Evolutionary conservation across 1,140 invertebrate species (phyloP).

Genomic region (Drosophila biarmipes): DNA sequence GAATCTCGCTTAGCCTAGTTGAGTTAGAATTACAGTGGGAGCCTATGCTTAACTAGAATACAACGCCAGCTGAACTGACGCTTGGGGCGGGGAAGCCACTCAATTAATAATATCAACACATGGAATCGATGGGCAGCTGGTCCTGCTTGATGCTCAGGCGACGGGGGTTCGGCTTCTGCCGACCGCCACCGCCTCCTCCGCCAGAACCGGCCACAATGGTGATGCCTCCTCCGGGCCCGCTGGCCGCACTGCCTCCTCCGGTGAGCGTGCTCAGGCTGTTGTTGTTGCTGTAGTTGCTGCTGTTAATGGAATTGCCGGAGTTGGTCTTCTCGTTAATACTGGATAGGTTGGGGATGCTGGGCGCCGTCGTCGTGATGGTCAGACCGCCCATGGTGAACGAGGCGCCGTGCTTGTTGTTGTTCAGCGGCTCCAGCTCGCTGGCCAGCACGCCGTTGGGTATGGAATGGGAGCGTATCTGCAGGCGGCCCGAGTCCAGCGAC

Average conservation of each 20-base stretch:
- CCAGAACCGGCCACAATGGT: conserved; percentile 39
- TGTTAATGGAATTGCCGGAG: conserved; percentile 81
- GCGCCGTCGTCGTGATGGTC: conserved; percentile 77
- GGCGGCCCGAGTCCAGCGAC: conserved; percentile 75
- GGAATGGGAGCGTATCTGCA: conserved; percentile 83
- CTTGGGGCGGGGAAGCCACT: conserved; percentile 4
- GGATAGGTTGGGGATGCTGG: conserved; percentile 80
- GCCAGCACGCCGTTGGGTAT: conserved; percentile 80
- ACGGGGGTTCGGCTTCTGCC: conserved; percentile 60
- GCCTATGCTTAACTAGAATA: conserved; percentile 70
- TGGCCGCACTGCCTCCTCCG: conserved; percentile 30
- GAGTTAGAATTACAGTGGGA: conserved; percentile 64
- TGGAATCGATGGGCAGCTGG: conserved; percentile 82
- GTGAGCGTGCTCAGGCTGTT: conserved; percentile 60
- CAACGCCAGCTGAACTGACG: conserved; percentile 48
- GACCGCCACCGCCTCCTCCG: conserved; percentile 25
- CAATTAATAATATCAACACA: conserved; percentile 78
- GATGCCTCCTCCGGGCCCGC: conserved; percentile 21
- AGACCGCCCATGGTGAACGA: conserved; percentile 78
- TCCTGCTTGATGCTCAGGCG: conserved; percentile 83
- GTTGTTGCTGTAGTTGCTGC: conserved; percentile 76
- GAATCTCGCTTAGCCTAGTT: conserved; percentile 53
- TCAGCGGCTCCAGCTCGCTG: conserved; percentile 77
- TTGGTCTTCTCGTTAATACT: conserved; percentile 84
- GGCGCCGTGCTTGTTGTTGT: conserved; percentile 72